Evolutionary conservation across 2,888 invertebrate genomes (phyloP).

Genomic region (Lysandra coridon): DNA sequence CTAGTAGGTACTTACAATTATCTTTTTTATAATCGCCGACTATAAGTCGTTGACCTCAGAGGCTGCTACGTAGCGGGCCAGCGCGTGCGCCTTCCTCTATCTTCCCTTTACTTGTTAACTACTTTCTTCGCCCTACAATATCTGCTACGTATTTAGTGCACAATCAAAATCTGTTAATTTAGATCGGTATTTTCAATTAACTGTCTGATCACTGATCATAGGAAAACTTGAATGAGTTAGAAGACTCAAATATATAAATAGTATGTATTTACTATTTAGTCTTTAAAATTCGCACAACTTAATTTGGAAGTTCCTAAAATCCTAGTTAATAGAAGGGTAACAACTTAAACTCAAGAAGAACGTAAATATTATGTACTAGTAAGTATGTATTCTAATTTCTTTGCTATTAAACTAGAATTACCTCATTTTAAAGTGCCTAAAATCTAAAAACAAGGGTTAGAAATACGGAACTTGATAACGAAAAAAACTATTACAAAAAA

Average conservation of each 20-base stretch:
- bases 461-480: neutral
- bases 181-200: neutral
- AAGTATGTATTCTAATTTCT: too few species aligned
- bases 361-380: neutral
- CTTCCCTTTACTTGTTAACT: slow-evolving; percentile 53
- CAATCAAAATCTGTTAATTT: neutral
- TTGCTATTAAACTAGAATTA: neutral
- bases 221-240: too few species aligned
- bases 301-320: neutral
- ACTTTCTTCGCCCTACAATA: slow-evolving; percentile 47
- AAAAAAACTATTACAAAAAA: neutral
- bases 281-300: too few species aligned
- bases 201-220: neutral
- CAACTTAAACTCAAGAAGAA: neutral
- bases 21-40: slow-evolving; percentile 73
- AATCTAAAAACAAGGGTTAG: neutral
- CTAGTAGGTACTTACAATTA: slow-evolving; percentile 54
- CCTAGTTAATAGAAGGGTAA: too few species aligned
- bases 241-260: too few species aligned
- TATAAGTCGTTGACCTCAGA: slow-evolving; percentile 73
- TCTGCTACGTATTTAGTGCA: slow-evolving; percentile 43
- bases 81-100: slow-evolving; percentile 69
- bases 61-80: slow-evolving; percentile 70
- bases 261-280: too few species aligned
- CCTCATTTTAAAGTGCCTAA: neutral